Evolutionary conservation across 2,797 vertebrate species (phyloP).

Genomic region (Danionella dracula): DNA sequence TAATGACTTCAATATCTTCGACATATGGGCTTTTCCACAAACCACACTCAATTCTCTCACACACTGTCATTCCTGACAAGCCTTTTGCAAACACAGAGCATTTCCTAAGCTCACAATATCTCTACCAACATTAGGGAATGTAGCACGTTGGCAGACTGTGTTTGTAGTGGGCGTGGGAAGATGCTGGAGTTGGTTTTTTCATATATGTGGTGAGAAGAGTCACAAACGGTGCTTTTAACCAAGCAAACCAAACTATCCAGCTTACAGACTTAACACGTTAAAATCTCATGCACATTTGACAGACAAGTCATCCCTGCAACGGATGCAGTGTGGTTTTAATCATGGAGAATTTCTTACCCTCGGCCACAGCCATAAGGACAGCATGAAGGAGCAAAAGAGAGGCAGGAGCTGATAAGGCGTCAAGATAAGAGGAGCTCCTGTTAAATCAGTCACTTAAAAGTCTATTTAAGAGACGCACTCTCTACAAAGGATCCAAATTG

Average conservation of each 20-base stretch:
- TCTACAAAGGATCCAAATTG: too few species aligned
- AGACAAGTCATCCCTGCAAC: constrained; percentile 36
- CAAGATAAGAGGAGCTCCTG: constrained; percentile 19
- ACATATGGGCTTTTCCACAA: constrained; percentile 16
- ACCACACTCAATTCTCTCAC: background rate
- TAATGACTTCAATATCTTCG: constrained; percentile 9
- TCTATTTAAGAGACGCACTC: too few species aligned
- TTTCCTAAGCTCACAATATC: constrained; percentile 58
- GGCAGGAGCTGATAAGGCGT: constrained; percentile 43
- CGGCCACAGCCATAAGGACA: constrained; percentile 37
- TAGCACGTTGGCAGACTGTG: constrained; percentile 65
- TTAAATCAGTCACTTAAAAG: constrained; percentile 4
- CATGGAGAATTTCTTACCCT: constrained; percentile 43
- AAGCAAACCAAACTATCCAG: background rate
- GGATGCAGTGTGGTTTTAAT: constrained; percentile 55
- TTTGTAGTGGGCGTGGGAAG: constrained; percentile 74
- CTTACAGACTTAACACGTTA: background rate
- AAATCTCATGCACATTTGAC: background rate
- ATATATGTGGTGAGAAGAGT: background rate
- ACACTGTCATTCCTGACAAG: constrained; percentile 57
- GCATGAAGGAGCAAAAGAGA: constrained; percentile 42
- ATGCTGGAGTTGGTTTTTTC: constrained; percentile 45
- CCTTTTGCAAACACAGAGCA: constrained; percentile 65
- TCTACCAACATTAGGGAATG: constrained; percentile 64
- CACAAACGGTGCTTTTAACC: background rate